Base-by-base conservation (phyloP, 1,140 invertebrate species). In the Trachymyrmex septentrionalis region DNA sequence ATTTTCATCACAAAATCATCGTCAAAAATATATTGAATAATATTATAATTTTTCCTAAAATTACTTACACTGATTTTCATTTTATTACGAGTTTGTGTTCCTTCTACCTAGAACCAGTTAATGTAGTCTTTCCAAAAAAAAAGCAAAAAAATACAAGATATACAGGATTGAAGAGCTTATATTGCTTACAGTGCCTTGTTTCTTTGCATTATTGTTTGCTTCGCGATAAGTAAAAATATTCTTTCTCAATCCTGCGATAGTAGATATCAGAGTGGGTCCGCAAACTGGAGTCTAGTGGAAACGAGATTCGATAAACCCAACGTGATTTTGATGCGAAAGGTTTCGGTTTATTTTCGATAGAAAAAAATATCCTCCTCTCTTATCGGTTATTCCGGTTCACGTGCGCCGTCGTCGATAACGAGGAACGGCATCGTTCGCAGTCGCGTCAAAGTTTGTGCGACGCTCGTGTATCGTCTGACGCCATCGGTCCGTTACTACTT, bases 311-410 rank as follows among this genome's bases (percentile, higher is more conserved):
- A 85, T 85, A 77, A 85, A 77, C 16, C 81, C 38, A 81, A 71
- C 24, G 34, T 44, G 78, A 81, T 81, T 81, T 57, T 44, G 44
- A 67, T 53, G 44, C 61, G 76, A 80, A 57, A n/a, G 66, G 66
- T 59, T 81, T 81, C 34, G 34, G 66, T 81, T 27, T 81, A 81
- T 81, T 81, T 81, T 30, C 69, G 10, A 71, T 24, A 55, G 50
- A 57, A 57, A 72, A 84, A 75, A 59, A 77, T 73, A 24, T 44
- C 34, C 12, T 38, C 66, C 66, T 14, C 21, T 50, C 64, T 81
- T 86, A 86, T 86, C 84, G 84, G 84, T 30, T 76, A 67, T 86
- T 86, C 84, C 84, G 63, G 84, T 78, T 86, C 57, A 86, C 59
- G 50, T 86, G 75, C 84, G 30, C 19, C 44, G 27, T 61, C 38